Percentiles rank a stretch among this genome's conserved stretches.
These are phyloP conservation scores for Vulpes ferrilata DNA, from an alignment of 2,113 vertebrate species.

Conservation along the genomic window DNA sequence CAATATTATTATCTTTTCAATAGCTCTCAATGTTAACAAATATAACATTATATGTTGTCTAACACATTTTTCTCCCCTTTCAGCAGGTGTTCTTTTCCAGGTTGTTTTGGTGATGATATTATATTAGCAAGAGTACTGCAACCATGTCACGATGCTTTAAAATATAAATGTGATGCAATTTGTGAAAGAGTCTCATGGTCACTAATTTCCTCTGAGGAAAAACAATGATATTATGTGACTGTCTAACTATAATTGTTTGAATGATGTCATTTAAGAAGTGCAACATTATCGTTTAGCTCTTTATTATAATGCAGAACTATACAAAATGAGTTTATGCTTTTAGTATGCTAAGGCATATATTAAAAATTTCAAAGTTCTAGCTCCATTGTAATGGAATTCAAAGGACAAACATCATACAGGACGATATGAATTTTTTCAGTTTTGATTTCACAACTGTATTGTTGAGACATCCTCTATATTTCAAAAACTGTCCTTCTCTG, in stretches of 20 bases:
- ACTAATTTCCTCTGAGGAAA: neutral
- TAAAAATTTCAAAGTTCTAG: constrained; percentile 37
- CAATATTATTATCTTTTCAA: neutral
- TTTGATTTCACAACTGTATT: constrained; percentile 28
- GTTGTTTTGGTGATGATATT: neutral
- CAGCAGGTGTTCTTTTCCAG: neutral
- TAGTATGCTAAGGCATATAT: neutral
- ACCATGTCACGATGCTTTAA: neutral
- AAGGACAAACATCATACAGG: constrained; percentile 68
- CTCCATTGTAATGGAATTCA: constrained; percentile 56
- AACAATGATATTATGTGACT: neutral
- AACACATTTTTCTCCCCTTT: neutral
- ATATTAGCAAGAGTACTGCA: neutral
- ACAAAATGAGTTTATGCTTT: constrained; percentile 53
- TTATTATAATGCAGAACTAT: constrained; percentile 65
- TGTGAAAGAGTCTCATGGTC: neutral
- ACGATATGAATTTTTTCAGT: neutral
- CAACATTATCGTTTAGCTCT: constrained; percentile 65
- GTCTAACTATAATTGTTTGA: constrained; percentile 56
- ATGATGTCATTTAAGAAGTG: constrained; percentile 59
- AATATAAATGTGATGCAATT: neutral
- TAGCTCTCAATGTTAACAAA: neutral
- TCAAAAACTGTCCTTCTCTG: neutral
- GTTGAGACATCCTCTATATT: neutral
- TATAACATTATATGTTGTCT: neutral